These are phyloP conservation scores for Asbolus verrucosus DNA, from an alignment of 1,140 invertebrate genomes.

Conservation along the genomic window DNA sequence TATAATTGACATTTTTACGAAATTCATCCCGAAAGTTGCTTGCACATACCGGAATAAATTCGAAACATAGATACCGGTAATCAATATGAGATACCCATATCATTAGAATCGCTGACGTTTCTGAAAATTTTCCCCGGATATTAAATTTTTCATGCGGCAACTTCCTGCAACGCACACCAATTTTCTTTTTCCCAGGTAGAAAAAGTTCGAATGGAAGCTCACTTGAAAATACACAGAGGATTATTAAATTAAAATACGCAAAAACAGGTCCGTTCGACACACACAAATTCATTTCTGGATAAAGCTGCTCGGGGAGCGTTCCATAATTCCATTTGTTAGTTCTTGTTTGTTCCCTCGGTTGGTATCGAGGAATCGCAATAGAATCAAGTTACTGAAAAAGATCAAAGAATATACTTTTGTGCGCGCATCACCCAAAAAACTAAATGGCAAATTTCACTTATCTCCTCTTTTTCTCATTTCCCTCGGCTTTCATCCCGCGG, in stretches of 20 bases:
- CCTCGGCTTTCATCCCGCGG: not conserved
- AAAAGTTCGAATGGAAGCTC: not conserved
- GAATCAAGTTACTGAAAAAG: slow-evolving; percentile 12
- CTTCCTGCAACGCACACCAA: too few species aligned
- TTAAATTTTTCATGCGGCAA: slow-evolving; percentile 33
- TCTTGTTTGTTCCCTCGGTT: slow-evolving; percentile 10
- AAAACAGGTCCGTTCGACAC: not conserved
- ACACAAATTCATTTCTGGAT: not conserved
- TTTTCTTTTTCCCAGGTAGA: too few species aligned
- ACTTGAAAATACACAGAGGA: slow-evolving; percentile 11
- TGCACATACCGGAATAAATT: too few species aligned
- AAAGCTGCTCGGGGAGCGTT: not conserved
- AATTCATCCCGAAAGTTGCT: too few species aligned
- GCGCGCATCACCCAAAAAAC: too few species aligned
- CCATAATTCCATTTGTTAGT: slow-evolving; percentile 11
- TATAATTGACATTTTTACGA: too few species aligned
- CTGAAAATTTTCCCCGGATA: slow-evolving; percentile 13
- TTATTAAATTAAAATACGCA: slow-evolving; percentile 24
- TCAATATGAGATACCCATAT: slow-evolving; percentile 3
- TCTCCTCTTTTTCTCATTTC: slow-evolving; percentile 27
- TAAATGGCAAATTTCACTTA: slow-evolving; percentile 35
- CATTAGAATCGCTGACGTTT: slow-evolving; percentile 10
- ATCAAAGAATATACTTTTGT: too few species aligned
- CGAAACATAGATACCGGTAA: not conserved
- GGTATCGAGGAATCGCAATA: slow-evolving; percentile 2